Conservation (phyloP, 2,888 invertebrate species). For the Furcula furcula region DNA sequence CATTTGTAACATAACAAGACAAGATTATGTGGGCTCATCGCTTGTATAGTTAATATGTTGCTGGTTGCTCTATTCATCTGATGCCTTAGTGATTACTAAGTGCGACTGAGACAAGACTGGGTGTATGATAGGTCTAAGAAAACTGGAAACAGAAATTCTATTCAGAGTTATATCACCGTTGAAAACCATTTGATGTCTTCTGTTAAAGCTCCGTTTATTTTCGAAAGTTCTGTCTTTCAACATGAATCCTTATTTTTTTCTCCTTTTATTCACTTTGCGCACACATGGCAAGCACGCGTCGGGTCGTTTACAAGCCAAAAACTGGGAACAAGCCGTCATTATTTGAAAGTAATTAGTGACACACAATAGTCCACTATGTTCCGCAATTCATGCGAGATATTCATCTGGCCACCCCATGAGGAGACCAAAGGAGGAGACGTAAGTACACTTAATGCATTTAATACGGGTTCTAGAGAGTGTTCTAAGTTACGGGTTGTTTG, state of each 20-base stretch:
- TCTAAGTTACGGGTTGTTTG: no score
- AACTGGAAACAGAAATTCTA: neutral
- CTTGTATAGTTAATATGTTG: slow-evolving; percentile 19
- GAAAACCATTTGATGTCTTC: neutral
- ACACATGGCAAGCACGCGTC: neutral
- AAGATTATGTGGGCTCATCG: slow-evolving; percentile 29
- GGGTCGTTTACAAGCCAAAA: neutral
- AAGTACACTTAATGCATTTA: no score
- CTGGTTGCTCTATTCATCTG: slow-evolving; percentile 29
- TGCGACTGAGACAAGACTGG: slow-evolving; percentile 41
- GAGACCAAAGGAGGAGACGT: no score
- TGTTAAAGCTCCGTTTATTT: neutral
- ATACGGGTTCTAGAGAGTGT: no score
- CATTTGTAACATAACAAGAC: slow-evolving; percentile 35
- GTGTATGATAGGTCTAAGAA: slow-evolving; percentile 1
- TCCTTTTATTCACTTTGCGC: neutral
- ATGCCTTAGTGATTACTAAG: slow-evolving; percentile 19
- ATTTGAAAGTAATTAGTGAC: slow-evolving; percentile 1
- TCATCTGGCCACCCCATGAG: slow-evolving; percentile 20
- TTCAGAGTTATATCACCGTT: no score
- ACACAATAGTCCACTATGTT: slow-evolving; percentile 2
- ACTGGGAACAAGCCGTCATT: neutral
- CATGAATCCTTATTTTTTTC: neutral
- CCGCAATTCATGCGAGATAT: slow-evolving; percentile 8
- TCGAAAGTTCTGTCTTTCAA: neutral